Base-by-base conservation (phyloP, 1,140 invertebrate species). In the Cydia fagiglandana region DNA sequence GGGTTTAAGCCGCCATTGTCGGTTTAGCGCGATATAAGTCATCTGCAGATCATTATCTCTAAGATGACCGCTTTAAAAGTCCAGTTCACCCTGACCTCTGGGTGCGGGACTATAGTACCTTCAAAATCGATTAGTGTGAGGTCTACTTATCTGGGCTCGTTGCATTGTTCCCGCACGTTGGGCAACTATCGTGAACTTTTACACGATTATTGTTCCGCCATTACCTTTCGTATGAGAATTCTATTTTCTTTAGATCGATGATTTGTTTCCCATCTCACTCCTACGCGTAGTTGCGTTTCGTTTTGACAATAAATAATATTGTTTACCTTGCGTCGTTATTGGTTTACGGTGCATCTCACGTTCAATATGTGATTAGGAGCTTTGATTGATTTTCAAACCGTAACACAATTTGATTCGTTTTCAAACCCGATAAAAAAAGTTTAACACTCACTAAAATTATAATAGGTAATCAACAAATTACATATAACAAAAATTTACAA, bases 211-310 rank as follows among this genome's bases (percentile, higher is more conserved):
- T 89, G 89, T 90, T 84, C 87, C 66, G 80, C 82, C 85, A 91
- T 92, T 91, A 92, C 87, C 80, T 85, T 91, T 89, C 84, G 89
- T 92, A 92, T 91, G 89, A 92, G 91, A 91, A 91, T 89, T 91
- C 90, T 91, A 92, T 91, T 91, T 90, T 90, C 87, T 91, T 86
- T 86, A 80, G 80, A 88, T 86, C 83, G 86, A 83, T 88, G 83
- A 86, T 86, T 85, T 84, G 74, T 78, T 45, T 73, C 79, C 73
- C 80, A 61, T 85, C 78, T 83, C 84, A 56, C 82, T 84, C 53
- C 84, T 80, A 75, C 77, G 50, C 75, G 15, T 77, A 50, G 34
- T 24, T 77, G 56, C 76, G 75, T 90, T 86, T 76, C 83, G 45
- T 74, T 90, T 79, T 80, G 73, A 76, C 83, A 75, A 75, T 80